phyloP scores from a whole-genome alignment of 2,888 invertebrate genomes.

The Microctonus aethiopoides region DNA sequence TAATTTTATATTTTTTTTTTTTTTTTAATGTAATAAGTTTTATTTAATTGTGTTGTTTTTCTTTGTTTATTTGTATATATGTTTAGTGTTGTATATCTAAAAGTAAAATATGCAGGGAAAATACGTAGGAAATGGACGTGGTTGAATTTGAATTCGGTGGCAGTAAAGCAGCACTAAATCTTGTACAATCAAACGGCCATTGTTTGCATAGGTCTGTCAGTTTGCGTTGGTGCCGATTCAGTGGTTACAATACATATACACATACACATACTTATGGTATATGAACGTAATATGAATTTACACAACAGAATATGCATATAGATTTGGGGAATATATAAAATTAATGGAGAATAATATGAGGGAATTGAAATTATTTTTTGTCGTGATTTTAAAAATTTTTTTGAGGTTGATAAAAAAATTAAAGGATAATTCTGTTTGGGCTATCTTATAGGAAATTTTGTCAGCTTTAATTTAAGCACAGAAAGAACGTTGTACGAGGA shows the following conservation, averaged over 20 bases:
- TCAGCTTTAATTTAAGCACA: too few species aligned
- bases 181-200: constrained; percentile 62
- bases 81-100: background rate
- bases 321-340: background rate
- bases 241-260: constrained; percentile 34
- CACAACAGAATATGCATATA: background rate
- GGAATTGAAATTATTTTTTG: too few species aligned
- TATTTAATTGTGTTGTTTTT: background rate
- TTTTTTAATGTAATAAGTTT: too few species aligned
- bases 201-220: constrained; percentile 60
- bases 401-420: too few species aligned
- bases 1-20: too few species aligned
- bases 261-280: background rate
- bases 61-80: background rate
- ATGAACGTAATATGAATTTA: background rate
- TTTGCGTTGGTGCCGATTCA: constrained; percentile 54
- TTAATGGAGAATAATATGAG: too few species aligned
- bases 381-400: too few species aligned
- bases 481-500: too few species aligned
- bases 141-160: constrained; percentile 57
- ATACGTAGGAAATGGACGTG: constrained; percentile 2
- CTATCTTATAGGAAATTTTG: too few species aligned
- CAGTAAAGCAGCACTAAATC: constrained; percentile 61
- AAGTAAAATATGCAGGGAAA: background rate
- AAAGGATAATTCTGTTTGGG: too few species aligned